Conservation (phyloP, 1,140 invertebrate genomes). For the Dufourea novaeangliae region DNA sequence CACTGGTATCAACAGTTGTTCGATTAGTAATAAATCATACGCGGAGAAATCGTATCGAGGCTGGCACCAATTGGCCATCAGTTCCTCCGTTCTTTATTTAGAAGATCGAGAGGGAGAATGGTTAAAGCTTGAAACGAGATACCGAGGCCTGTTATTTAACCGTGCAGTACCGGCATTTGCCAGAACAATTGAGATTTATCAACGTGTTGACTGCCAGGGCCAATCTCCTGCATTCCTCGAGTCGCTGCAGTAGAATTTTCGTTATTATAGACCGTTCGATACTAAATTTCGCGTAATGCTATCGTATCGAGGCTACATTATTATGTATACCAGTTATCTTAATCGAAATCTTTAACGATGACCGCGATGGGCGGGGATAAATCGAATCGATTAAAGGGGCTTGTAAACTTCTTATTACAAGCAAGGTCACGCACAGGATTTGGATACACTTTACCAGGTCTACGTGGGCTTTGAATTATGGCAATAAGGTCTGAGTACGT, state of each 20-base stretch:
- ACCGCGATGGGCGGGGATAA: not conserved
- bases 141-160: not conserved
- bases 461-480: not conserved
- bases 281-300: not conserved
- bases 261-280: not conserved
- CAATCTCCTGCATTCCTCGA: not conserved
- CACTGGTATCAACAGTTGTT: conserved; percentile 56
- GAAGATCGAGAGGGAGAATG: no score
- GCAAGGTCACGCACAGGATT: no score
- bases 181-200: not conserved
- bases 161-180: not conserved
- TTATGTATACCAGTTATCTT: not conserved
- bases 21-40: conserved; percentile 47
- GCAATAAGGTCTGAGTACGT: not conserved
- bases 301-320: not conserved
- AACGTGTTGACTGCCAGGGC: not conserved
- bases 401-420: no score
- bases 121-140: not conserved
- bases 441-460: no score
- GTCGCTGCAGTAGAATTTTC: not conserved
- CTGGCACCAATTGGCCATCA: conserved; percentile 11
- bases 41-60: not conserved
- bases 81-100: not conserved
- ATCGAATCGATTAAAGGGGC: not conserved
- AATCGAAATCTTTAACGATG: not conserved